Conservation (phyloP, 2,888 invertebrate genomes). For the Drosophila monieri region DNA sequence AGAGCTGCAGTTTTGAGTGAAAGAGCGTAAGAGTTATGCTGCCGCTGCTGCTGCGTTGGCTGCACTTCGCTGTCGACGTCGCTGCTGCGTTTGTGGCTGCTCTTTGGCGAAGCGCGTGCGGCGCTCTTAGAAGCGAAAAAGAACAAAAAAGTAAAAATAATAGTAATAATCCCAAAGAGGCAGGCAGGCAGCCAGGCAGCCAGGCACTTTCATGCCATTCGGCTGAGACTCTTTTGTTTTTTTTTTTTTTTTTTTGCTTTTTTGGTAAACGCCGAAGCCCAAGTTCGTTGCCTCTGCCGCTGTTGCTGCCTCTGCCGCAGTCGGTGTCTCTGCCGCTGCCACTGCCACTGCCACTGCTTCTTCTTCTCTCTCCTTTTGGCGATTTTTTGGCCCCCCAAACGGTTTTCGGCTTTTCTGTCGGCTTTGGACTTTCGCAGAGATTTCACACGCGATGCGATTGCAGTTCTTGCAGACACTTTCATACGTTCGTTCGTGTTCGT, state of each 20-base stretch:
- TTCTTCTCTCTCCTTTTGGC: conserved; percentile 25
- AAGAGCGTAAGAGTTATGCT: conserved; percentile 18
- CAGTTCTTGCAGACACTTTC: conserved; percentile 84
- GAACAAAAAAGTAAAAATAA: conserved; percentile 18
- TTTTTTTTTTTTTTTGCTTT: not conserved
- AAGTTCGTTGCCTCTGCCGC: conserved; percentile 22
- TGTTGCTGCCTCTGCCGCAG: conserved; percentile 18
- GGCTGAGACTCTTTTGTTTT: conserved; percentile 14
- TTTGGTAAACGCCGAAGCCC: conserved; percentile 19
- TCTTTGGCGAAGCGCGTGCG: conserved; percentile 67
- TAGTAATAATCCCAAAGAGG: conserved; percentile 41
- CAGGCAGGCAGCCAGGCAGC: conserved; percentile 31
- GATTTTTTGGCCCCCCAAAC: conserved; percentile 30
- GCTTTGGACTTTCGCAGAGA: conserved; percentile 83
- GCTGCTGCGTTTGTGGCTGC: conserved; percentile 62
- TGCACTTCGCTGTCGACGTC: conserved; percentile 50
- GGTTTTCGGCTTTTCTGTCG: conserved; percentile 67
- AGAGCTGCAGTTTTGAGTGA: conserved; percentile 35
- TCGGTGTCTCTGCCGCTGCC: conserved; percentile 23
- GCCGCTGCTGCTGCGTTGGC: conserved; percentile 9
- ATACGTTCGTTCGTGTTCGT: conserved; percentile 80
- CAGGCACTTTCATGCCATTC: conserved; percentile 32
- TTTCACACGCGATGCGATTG: conserved; percentile 83
- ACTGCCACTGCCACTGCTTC: conserved; percentile 11
- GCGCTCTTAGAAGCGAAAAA: conserved; percentile 65